Evolutionary conservation across 2,113 vertebrate species (phyloP), one percentile per base, ranked within the genome.

Genomic region (Phodopus roborovskii): DNA sequence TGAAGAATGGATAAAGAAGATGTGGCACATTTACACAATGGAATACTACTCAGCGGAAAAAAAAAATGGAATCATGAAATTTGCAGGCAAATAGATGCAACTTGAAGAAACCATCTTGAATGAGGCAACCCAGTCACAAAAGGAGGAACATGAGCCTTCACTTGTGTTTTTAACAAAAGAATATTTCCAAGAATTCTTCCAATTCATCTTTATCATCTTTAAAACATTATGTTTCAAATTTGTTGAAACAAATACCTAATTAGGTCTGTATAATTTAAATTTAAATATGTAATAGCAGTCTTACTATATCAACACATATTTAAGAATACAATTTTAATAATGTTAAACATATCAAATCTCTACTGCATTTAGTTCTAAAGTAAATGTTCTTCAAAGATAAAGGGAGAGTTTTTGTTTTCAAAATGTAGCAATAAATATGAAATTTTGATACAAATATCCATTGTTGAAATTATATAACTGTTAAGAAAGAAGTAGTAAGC

Each of bases 141-240:
- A 45, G 45, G 45, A 45, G 45, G 45, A 45, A 45, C 45, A 45
- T 45, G 45, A 45, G 6, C 45, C 11, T 13, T 58, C 22, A 5
- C 7, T 90, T 48, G 9, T 79, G 7, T 13, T 95, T 92, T 91
- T 50, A 74, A 53, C 64, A 42, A 78, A 58, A 17, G 5, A 36
- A 86, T 86, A 81, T 45, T 7, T 10, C 7, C 11, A 48, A 84
- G 39, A 30, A 26, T 33, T 16, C 81, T 28, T 90, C 26, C 50
- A 36, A 60, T 74, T 60, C 48, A 83, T 68, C 45, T 75, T 93
- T 11, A 82, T 78, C 74, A 87, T 86, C 42, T 94, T 87, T n/a
- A 68, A 90, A 66, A n/a, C 17, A 58, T 93, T 26, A 66, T 73
- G 45, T 77, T 33, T 71, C 7, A 90, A 96, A 73, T 82, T 95